Evolutionary conservation across 2,888 invertebrate genomes (phyloP).

Genomic region (Torymus auratus): DNA sequence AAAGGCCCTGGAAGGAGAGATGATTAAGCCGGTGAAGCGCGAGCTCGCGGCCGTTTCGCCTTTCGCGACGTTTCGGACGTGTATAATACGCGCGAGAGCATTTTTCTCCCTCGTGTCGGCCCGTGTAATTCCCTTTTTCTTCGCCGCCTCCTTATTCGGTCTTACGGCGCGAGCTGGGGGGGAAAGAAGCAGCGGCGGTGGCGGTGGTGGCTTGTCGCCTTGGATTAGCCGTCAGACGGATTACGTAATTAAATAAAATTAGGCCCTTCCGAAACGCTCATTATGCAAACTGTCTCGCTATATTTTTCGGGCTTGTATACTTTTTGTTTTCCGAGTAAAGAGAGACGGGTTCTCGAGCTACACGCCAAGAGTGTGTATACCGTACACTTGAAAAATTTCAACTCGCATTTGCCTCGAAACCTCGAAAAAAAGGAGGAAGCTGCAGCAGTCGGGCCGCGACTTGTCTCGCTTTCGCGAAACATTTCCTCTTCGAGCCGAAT

Average conservation of each 20-base stretch:
- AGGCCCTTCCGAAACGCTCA: slow-evolving; percentile 29
- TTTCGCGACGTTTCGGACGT: not conserved
- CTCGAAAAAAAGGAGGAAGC: not conserved
- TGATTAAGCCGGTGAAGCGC: slow-evolving; percentile 58
- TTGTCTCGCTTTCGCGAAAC: slow-evolving; percentile 12
- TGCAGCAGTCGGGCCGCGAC: not conserved
- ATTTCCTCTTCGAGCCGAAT: slow-evolving; percentile 29
- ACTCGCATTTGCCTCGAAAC: slow-evolving; percentile 17
- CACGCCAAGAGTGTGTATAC: slow-evolving; percentile 16
- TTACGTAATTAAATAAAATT: slow-evolving; percentile 52
- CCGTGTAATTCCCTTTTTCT: not conserved
- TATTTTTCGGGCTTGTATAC: slow-evolving; percentile 20
- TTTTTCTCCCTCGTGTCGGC: slow-evolving; percentile 30
- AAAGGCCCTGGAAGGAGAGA: slow-evolving; percentile 52
- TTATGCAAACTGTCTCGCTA: slow-evolving; percentile 48
- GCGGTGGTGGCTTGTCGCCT: not conserved
- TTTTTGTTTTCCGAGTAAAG: not conserved
- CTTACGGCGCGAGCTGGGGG: slow-evolving; percentile 3
- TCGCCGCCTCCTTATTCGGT: slow-evolving; percentile 21
- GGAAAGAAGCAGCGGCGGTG: not conserved
- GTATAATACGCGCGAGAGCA: slow-evolving; percentile 1
- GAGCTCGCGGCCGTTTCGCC: not conserved
- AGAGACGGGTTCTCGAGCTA: not conserved
- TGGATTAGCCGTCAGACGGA: slow-evolving; percentile 40
- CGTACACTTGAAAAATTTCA: slow-evolving; percentile 40